Percentiles rank a stretch among this genome's conserved stretches.
These are phyloP conservation scores for Oxyruncus cristatus DNA, from an alignment of 2,113 vertebrate genomes.

Conservation along the genomic window DNA sequence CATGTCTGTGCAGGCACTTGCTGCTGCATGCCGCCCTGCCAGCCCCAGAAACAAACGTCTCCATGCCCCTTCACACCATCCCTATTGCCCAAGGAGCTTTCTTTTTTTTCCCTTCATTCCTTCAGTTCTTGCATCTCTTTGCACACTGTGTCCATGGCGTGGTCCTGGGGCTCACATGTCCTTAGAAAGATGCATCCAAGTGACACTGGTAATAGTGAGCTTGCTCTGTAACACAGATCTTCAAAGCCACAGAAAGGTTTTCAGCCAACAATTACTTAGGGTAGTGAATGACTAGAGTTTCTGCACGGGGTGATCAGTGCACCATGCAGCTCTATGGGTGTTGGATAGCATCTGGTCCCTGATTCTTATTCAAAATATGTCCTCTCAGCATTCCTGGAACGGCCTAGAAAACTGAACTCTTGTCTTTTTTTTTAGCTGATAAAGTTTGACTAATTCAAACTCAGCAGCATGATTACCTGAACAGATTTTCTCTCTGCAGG, in stretches of 20 bases:
- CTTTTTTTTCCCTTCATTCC: background rate
- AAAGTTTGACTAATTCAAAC: background rate
- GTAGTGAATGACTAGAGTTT: background rate
- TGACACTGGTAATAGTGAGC: background rate
- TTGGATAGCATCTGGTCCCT: background rate
- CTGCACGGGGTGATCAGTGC: background rate
- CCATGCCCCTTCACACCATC: background rate
- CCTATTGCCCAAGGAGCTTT: background rate
- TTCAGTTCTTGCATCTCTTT: background rate
- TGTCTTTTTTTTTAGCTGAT: background rate
- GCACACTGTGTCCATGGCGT: background rate
- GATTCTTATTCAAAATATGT: background rate
- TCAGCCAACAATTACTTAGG: background rate
- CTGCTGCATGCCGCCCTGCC: background rate
- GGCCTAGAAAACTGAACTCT: background rate
- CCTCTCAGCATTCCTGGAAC: background rate
- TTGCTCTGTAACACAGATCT: background rate
- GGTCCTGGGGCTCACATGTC: background rate
- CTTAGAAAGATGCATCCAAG: background rate
- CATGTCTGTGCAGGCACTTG: accelerated
- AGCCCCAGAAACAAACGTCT: background rate
- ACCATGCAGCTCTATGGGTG: accelerated
- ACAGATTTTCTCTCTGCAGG: background rate
- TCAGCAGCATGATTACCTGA: background rate
- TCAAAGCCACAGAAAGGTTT: background rate